Evolutionary conservation across 92 coral and sea anemone species (phyloP).

Genomic region (Phenganax marumi): DNA sequence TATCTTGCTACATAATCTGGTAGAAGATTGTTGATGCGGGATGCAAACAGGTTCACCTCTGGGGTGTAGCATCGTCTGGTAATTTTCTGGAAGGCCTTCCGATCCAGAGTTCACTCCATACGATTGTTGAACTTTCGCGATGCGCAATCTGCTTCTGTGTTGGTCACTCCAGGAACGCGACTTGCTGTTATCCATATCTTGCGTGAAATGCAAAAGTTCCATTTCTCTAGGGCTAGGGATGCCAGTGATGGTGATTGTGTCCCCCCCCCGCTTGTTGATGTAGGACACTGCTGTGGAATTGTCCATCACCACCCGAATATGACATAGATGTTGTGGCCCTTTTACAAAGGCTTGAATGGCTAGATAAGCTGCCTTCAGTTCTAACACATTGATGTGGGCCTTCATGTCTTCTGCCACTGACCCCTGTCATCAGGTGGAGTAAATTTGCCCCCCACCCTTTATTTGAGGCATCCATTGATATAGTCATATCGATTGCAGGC

Average conservation of each 20-base stretch:
- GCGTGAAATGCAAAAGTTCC: conserved; percentile 52
- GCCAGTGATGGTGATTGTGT: conserved; percentile 47
- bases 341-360: conserved; percentile 37
- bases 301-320: conserved; percentile 25
- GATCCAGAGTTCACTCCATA: conserved; percentile 56
- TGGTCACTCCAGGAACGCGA: conserved; percentile 54
- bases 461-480: conserved; percentile 33
- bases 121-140: conserved; percentile 55
- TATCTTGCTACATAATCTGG: conserved; percentile 34
- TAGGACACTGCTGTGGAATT: conserved; percentile 33
- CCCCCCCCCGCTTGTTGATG: conserved; percentile 41
- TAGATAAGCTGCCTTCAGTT: conserved; percentile 26
- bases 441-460: conserved; percentile 31
- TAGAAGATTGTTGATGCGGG: conserved; percentile 26
- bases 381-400: conserved; percentile 32
- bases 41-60: conserved; percentile 33
- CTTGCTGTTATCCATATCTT: conserved; percentile 51
- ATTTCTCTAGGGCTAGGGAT: conserved; percentile 54
- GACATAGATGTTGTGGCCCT: background rate
- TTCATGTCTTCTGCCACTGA: conserved; percentile 25
- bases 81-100: conserved; percentile 12
- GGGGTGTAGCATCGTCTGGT: conserved; percentile 18
- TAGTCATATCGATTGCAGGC: conserved; percentile 15
- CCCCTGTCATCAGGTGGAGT: conserved; percentile 13
- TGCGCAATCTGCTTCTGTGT: conserved; percentile 57